Conservation (phyloP, 2,797 vertebrate genomes). For the Mallotus villosus region DNA sequence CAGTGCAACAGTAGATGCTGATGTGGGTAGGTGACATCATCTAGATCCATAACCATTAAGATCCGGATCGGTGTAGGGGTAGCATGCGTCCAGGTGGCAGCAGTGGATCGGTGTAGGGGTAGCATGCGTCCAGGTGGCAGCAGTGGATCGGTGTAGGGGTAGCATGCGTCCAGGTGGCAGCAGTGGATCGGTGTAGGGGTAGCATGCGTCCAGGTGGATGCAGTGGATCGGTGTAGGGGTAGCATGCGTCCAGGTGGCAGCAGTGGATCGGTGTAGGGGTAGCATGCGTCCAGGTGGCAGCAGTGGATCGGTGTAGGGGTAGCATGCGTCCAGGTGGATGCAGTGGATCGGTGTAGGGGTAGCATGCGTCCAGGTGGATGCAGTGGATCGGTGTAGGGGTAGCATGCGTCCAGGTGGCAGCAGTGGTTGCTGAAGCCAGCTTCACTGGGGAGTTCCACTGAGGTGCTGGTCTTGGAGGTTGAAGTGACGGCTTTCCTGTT, state of each 20-base stretch:
- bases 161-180: slow-evolving; percentile 60
- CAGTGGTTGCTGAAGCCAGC: slow-evolving; percentile 70
- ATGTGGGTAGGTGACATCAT: slow-evolving; percentile 68
- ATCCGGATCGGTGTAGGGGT: slow-evolving; percentile 70
- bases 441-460: slow-evolving; percentile 56
- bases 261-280: no score
- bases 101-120: no score
- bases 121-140: slow-evolving; percentile 60
- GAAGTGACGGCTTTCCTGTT: slow-evolving; percentile 61
- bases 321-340: slow-evolving; percentile 60
- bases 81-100: slow-evolving; percentile 49
- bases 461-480: slow-evolving; percentile 61
- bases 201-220: slow-evolving; percentile 60
- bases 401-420: slow-evolving; percentile 60
- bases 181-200: no score
- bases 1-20: slow-evolving; percentile 52
- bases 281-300: slow-evolving; percentile 60
- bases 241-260: slow-evolving; percentile 60
- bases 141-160: no score
- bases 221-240: no score
- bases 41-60: slow-evolving; percentile 76
- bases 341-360: no score
- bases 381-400: slow-evolving; percentile 70
- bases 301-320: no score
- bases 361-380: slow-evolving; percentile 60